These are phyloP conservation scores for Chloroceryle amazona DNA, from an alignment of 2,797 vertebrate genomes.

Conservation along the genomic window DNA sequence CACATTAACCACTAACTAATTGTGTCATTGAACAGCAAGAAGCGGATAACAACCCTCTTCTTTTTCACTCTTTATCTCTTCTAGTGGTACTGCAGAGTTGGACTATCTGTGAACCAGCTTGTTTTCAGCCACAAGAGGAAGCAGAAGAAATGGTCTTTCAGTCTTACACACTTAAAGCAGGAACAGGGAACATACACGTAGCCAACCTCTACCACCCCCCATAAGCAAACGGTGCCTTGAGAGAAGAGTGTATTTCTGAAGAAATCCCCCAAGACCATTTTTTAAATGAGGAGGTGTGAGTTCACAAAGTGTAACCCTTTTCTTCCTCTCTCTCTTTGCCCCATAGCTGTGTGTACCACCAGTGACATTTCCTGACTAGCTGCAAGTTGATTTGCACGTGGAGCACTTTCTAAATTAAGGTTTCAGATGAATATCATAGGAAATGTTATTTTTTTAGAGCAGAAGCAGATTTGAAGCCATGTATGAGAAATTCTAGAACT, in stretches of 20 bases:
- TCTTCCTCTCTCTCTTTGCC: background rate
- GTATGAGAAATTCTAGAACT: background rate
- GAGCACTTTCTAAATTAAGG: background rate
- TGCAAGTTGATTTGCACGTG: background rate
- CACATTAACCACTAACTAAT: background rate
- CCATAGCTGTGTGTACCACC: background rate
- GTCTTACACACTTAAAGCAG: background rate
- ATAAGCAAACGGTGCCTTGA: background rate
- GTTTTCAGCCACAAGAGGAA: background rate
- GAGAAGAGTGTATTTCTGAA: background rate
- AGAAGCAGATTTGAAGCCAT: background rate
- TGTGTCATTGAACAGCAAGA: background rate
- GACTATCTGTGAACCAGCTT: background rate
- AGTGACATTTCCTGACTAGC: background rate
- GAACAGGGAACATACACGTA: background rate
- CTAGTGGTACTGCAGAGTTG: background rate
- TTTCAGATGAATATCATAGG: background rate
- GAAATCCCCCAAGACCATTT: background rate
- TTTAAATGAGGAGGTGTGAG: fast-evolving
- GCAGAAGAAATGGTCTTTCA: background rate
- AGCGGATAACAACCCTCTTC: background rate
- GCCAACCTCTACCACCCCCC: background rate
- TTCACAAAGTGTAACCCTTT: background rate
- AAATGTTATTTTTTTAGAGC: background rate
- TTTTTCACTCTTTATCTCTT: background rate